These are phyloP conservation scores for Drosophila falleni DNA, from an alignment of 2,888 invertebrate genomes.

Conservation along the genomic window DNA sequence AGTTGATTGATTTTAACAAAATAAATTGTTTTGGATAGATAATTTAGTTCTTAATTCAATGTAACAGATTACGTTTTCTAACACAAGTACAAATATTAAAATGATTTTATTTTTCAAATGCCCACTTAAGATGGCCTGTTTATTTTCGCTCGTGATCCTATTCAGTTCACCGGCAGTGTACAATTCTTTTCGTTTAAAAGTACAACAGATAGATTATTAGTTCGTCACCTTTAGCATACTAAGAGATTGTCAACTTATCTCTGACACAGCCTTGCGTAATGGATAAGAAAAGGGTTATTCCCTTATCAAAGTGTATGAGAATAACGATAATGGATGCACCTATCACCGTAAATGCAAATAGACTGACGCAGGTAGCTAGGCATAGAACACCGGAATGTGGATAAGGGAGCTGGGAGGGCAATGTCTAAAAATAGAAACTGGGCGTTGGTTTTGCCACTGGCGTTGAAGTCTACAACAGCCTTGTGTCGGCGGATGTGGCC, in stretches of 20 bases:
- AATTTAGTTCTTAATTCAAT: too few relatives aligned
- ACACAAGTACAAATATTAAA: too few relatives aligned
- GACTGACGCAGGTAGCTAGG: slow-evolving; percentile 20
- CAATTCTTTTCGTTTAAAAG: too few relatives aligned
- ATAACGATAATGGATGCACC: slow-evolving; percentile 51
- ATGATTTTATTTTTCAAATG: too few relatives aligned
- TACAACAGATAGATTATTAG: not conserved
- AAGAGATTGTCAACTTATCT: not conserved
- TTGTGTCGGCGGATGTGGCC: slow-evolving; percentile 65
- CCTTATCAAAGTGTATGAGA: slow-evolving; percentile 9
- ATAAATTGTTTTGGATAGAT: too few relatives aligned
- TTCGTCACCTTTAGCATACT: not conserved
- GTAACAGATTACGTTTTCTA: too few relatives aligned
- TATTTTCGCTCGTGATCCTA: too few relatives aligned
- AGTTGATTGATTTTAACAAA: too few relatives aligned
- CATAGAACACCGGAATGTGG: slow-evolving; percentile 1
- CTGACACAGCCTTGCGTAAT: not conserved
- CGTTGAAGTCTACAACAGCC: slow-evolving; percentile 51
- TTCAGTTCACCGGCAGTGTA: too few relatives aligned
- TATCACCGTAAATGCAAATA: slow-evolving; percentile 50
- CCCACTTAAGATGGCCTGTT: too few relatives aligned
- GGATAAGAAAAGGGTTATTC: not conserved
- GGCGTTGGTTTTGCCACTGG: slow-evolving; percentile 31
- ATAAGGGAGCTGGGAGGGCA: slow-evolving; percentile 3
- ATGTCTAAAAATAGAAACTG: slow-evolving; percentile 24